phyloP scores from a whole-genome alignment of 2,797 vertebrate species.

The Sus cebifrons region DNA sequence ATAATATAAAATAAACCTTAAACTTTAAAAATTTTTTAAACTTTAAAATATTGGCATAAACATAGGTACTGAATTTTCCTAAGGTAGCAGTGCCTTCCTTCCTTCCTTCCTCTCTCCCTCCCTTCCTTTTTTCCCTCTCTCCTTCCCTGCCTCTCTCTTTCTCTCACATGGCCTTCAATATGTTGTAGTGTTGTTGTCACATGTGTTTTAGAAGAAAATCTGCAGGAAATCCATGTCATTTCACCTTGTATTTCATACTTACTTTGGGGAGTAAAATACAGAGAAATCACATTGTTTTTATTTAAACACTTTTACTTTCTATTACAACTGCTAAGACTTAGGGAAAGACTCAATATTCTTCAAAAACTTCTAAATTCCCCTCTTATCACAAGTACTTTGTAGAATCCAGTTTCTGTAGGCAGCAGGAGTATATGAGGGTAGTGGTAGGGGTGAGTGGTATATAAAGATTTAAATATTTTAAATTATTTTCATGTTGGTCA shows the following conservation, averaged over 20 bases:
- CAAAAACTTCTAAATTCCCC: neutral
- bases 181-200: neutral
- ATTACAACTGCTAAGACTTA: neutral
- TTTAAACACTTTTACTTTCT: constrained; percentile 1
- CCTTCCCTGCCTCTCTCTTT: neutral
- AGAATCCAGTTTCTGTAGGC: neutral
- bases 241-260: neutral
- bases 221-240: neutral
- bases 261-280: neutral
- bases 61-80: neutral
- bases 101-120: neutral
- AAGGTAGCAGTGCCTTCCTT: no score
- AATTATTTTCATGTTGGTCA: neutral
- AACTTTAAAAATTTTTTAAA: constrained; percentile 38
- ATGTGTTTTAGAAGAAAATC: neutral
- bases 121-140: neutral
- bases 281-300: neutral
- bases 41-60: constrained; percentile 7
- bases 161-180: neutral
- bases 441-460: neutral
- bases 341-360: neutral
- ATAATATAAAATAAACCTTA: neutral
- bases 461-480: neutral
- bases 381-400: neutral
- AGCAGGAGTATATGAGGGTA: neutral